Base-by-base conservation (phyloP, 1,140 invertebrate species). In the Drosophila pallidifrons region DNA sequence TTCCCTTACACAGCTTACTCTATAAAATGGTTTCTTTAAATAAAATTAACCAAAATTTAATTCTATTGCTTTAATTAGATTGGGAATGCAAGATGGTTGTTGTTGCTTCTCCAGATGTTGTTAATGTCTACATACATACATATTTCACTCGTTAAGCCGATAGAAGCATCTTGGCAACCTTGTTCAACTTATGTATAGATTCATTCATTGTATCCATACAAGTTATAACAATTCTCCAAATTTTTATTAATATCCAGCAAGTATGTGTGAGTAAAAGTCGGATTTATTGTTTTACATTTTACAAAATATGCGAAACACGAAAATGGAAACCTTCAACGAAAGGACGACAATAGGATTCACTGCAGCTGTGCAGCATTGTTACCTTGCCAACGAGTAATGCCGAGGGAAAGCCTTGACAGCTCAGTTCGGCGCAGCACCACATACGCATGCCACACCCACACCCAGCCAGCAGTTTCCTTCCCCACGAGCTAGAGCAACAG, bases 301-400 rank as follows among this genome's bases (percentile, higher is more conserved):
- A 30, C 13, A 54, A 63, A 69, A 77, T 78, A 81, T 77, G 76
- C 20, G 67, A 38, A 61, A 77, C 66, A 68, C 65, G 32, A 47
- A 55, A 16, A 16, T 30, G n/a, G 2, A 15, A 60, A 58, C 82
- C 82, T 82, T 87, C 71, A 60, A 47, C 46, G 25, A 72, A 75
- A 47, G 28, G 57, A 63, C 15, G 35, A 57, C 54, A 75, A 79
- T 77, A 51, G 68, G 61, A 87, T 87, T 87, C 82, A 87, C 71
- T 87, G 72, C 72, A 83, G 80, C 79, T 81, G 78, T 65, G 69
- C 75, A 76, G 79, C 79, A 45, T 77, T 64, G 76, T 81, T 79
- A 85, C 79, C 79, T 81, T 76, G 77, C 64, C 65, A 67, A 75
- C 65, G 65, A 64, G 65, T 68, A 64, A 74, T 69, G 77, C 49